These are phyloP conservation scores for Lacanobia oleracea DNA, from an alignment of 2,888 invertebrate species.

Conservation along the genomic window DNA sequence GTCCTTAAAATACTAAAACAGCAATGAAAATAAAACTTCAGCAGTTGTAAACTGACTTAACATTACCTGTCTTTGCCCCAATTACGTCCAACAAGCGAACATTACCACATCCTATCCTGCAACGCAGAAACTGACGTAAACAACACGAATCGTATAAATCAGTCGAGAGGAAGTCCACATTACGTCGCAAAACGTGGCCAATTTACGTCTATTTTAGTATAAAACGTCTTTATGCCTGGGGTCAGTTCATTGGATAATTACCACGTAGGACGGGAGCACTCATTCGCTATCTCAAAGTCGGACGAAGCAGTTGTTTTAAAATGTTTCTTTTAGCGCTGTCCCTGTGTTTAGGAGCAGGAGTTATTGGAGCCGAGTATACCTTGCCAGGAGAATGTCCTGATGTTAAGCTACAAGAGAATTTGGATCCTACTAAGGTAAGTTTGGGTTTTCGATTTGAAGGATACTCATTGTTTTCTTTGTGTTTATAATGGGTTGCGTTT, in stretches of 20 bases:
- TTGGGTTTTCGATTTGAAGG: not conserved
- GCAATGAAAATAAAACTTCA: not conserved
- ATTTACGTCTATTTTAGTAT: slow-evolving; percentile 65
- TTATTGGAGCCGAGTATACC: slow-evolving; percentile 78
- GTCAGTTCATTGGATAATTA: slow-evolving; percentile 86
- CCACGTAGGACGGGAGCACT: slow-evolving; percentile 75
- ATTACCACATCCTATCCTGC: slow-evolving; percentile 38
- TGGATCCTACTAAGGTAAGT: slow-evolving; percentile 84
- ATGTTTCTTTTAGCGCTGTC: slow-evolving; percentile 75
- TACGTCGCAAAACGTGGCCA: slow-evolving; percentile 53
- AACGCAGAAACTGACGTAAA: slow-evolving; percentile 51
- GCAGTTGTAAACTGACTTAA: slow-evolving; percentile 1
- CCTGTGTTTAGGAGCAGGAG: slow-evolving; percentile 67
- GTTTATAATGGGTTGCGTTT: too few species aligned
- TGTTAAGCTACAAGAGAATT: slow-evolving; percentile 82
- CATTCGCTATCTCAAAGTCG: slow-evolving; percentile 74
- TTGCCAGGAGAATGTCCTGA: slow-evolving; percentile 83
- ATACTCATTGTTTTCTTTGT: not conserved
- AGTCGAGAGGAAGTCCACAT: slow-evolving; percentile 70
- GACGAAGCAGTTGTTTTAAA: slow-evolving; percentile 67
- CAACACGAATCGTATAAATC: slow-evolving; percentile 62
- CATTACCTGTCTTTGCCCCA: slow-evolving; percentile 6
- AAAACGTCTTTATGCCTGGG: slow-evolving; percentile 75
- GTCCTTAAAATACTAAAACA: not conserved
- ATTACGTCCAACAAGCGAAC: slow-evolving; percentile 28